Evolutionary conservation across 2,113 vertebrate genomes (phyloP).

Genomic region (Eolophus roseicapilla): DNA sequence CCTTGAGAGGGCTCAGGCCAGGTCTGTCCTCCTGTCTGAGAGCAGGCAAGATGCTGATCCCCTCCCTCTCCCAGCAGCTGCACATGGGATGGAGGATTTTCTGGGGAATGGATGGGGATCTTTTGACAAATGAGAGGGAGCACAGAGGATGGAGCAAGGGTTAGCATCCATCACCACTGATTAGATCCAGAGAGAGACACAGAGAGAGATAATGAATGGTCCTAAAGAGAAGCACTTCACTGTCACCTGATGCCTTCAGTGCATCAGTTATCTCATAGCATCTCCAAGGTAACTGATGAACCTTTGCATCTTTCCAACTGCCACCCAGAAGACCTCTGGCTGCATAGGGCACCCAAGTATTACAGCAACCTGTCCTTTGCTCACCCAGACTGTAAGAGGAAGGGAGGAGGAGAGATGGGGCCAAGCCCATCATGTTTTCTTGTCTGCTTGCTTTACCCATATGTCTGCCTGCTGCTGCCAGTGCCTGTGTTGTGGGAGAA

Average conservation of each 20-base stretch:
- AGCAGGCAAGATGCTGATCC: not conserved
- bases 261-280: constrained; percentile 28
- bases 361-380: not conserved
- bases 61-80: not conserved
- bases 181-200: constrained; percentile 25
- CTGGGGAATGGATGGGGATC: not conserved
- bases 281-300: constrained; percentile 4
- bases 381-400: not conserved
- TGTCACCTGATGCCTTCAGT: not conserved
- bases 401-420: not conserved
- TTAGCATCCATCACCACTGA: constrained; percentile 61
- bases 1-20: not conserved
- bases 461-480: constrained; percentile 43
- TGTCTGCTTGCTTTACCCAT: constrained; percentile 2
- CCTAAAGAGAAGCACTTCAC: not conserved
- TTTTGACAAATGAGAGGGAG: constrained; percentile 44
- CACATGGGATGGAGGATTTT: not conserved
- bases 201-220: constrained; percentile 48
- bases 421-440: not conserved
- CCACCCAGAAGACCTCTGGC: not conserved
- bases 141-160: not conserved
- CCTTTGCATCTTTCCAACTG: constrained; percentile 8
- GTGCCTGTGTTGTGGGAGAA: constrained; percentile 3
- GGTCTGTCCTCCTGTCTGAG: not conserved
- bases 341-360: not conserved